A percentile compares a stretch with the other conserved stretches of the same genome.
phyloP scores from a whole-genome alignment of 2,113 vertebrate genomes.

The Hemibagrus wyckioides region DNA sequence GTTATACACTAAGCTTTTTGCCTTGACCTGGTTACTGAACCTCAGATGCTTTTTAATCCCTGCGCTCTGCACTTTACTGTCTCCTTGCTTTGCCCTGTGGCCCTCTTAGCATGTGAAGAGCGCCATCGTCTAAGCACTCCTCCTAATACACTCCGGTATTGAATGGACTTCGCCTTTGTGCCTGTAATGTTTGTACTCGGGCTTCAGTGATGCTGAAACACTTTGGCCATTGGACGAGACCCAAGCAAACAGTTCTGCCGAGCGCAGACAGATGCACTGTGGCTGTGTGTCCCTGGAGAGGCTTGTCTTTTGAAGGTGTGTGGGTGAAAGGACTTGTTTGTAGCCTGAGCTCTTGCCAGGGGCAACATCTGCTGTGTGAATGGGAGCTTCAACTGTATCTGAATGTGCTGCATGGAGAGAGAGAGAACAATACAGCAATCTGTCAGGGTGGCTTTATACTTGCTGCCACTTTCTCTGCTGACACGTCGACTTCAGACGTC shows the following conservation, averaged over 20 bases:
- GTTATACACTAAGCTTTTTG: background rate
- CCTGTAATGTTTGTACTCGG: constrained; percentile 48
- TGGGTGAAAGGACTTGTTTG: constrained; percentile 59
- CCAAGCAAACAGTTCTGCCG: constrained; percentile 36
- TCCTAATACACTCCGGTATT: constrained; percentile 10
- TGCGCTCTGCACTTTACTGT: background rate
- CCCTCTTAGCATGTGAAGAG: constrained; percentile 18
- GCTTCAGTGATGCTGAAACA: constrained; percentile 55
- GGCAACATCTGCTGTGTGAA: constrained; percentile 72
- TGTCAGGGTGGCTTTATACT: constrained; percentile 58
- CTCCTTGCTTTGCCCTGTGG: background rate
- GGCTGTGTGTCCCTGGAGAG: constrained; percentile 50
- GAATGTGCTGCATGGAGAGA: constrained; percentile 50
- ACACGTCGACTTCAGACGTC: constrained; percentile 3
- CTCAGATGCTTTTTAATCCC: background rate
- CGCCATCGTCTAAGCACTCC: constrained; percentile 9
- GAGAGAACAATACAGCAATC: constrained; percentile 58
- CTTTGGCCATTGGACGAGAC: constrained; percentile 47
- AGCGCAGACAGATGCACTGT: constrained; percentile 47
- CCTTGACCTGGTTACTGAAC: background rate
- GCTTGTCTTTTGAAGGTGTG: constrained; percentile 60
- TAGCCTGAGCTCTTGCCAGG: constrained; percentile 64
- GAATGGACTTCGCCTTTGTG: constrained; percentile 31
- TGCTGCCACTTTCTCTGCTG: constrained; percentile 1
- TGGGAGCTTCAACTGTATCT: constrained; percentile 61